Percentiles rank a stretch among this genome's conserved stretches.
These are phyloP conservation scores for Brienomyrus longianalis DNA, from an alignment of 2,113 vertebrate genomes.

Conservation along the genomic window DNA sequence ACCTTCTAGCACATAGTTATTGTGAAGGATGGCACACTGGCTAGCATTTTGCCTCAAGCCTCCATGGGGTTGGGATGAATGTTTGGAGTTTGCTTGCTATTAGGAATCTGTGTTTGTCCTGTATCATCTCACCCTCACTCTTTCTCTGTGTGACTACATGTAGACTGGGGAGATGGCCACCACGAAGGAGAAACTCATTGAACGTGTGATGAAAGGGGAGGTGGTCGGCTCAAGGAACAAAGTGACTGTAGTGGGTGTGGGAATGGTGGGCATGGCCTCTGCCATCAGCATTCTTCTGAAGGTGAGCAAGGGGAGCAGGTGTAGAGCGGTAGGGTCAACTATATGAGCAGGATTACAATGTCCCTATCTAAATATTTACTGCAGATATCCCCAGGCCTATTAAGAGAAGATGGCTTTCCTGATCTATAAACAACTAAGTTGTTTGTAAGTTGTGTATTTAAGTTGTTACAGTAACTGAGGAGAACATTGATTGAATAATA, in stretches of 20 bases:
- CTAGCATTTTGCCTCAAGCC: background rate
- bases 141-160: background rate
- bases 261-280: slow-evolving; percentile 92
- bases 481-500: background rate
- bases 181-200: slow-evolving; percentile 86
- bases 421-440: background rate
- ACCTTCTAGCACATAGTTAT: background rate
- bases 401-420: background rate
- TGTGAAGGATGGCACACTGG: background rate
- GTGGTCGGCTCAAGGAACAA: slow-evolving; percentile 73
- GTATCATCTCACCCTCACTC: background rate
- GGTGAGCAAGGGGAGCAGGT: slow-evolving; percentile 44
- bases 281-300: slow-evolving; percentile 83
- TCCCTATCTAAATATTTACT: background rate
- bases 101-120: background rate
- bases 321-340: background rate
- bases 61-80: background rate
- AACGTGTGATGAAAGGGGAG: slow-evolving; percentile 72
- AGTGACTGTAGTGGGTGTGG: slow-evolving; percentile 87
- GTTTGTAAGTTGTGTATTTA: too few species aligned
- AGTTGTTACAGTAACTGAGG: background rate
- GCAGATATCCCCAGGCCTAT: background rate
- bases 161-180: slow-evolving; percentile 61
- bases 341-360: background rate
- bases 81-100: background rate